Conservation (phyloP, 2,888 invertebrate genomes). For the Dastarcus helophoroides region DNA sequence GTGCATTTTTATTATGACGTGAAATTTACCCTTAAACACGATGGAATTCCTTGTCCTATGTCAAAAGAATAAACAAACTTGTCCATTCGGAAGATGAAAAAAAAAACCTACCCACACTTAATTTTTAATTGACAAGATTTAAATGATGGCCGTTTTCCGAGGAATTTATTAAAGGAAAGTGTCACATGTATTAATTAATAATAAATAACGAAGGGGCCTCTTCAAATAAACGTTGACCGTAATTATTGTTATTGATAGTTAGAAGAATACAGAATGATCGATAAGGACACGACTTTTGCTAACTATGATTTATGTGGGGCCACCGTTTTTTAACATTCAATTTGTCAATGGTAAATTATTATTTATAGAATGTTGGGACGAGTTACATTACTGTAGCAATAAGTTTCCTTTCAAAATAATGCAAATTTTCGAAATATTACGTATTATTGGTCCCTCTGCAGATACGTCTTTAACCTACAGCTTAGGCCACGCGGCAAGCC, state of each 20-base stretch:
- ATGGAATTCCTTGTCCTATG: slow-evolving; percentile 30
- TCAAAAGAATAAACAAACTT: slow-evolving; percentile 36
- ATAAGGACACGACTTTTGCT: slow-evolving; percentile 12
- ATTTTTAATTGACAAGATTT: slow-evolving; percentile 34
- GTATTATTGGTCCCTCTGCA: no score
- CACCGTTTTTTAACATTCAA: no score
- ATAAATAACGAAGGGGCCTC: slow-evolving; percentile 22
- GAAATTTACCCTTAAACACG: slow-evolving; percentile 30
- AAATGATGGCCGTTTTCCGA: slow-evolving; percentile 27
- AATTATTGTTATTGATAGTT: slow-evolving; percentile 19
- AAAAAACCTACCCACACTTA: slow-evolving; percentile 22
- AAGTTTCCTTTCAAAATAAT: no score
- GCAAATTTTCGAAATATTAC: no score
- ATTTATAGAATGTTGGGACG: no score
- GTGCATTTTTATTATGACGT: slow-evolving; percentile 21
- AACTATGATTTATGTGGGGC: no score
- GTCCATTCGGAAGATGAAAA: slow-evolving; percentile 23
- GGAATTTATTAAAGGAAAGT: slow-evolving; percentile 31
- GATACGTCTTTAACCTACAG: no score
- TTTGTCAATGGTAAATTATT: no score
- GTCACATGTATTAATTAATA: slow-evolving; percentile 35
- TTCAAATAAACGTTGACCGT: slow-evolving; percentile 18
- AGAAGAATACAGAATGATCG: slow-evolving; percentile 16
- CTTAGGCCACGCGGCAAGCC: no score
- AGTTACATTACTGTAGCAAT: no score